Conservation (phyloP, 2,797 vertebrate species). For the Danio choprae region DNA sequence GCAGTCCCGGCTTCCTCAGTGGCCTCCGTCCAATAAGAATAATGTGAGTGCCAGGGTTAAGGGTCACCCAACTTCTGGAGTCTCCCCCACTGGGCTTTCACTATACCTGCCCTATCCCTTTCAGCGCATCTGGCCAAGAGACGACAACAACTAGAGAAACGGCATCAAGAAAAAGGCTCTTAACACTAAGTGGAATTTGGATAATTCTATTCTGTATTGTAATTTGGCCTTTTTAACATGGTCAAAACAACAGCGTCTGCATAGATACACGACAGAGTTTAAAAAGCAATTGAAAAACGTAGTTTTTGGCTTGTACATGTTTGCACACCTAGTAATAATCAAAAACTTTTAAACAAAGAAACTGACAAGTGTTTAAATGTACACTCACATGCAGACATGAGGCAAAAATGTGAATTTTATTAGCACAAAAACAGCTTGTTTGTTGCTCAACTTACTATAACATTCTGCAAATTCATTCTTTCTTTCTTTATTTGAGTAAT, state of each 20-base stretch:
- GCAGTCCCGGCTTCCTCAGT: conserved; percentile 83
- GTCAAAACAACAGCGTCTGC: conserved; percentile 2
- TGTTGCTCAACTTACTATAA: too few species aligned
- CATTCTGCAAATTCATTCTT: too few species aligned
- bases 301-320: not conserved
- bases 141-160: conserved; percentile 33
- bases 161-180: conserved; percentile 49
- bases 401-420: too few species aligned
- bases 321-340: too few species aligned
- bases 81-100: conserved; percentile 63
- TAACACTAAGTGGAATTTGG: conserved; percentile 72
- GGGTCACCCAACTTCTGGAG: conserved; percentile 79
- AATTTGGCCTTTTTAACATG: conserved; percentile 25
- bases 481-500: too few species aligned
- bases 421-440: too few species aligned
- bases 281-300: not conserved
- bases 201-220: conserved; percentile 66
- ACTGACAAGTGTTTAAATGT: too few species aligned
- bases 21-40: conserved; percentile 81
- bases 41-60: conserved; percentile 85
- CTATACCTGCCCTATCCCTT: conserved; percentile 83
- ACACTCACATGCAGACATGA: too few species aligned
- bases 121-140: conserved; percentile 51
- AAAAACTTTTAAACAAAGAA: too few species aligned
- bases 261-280: not conserved